Evolutionary conservation across 2,797 vertebrate genomes (phyloP).

Genomic region (Champsocephalus esox): DNA sequence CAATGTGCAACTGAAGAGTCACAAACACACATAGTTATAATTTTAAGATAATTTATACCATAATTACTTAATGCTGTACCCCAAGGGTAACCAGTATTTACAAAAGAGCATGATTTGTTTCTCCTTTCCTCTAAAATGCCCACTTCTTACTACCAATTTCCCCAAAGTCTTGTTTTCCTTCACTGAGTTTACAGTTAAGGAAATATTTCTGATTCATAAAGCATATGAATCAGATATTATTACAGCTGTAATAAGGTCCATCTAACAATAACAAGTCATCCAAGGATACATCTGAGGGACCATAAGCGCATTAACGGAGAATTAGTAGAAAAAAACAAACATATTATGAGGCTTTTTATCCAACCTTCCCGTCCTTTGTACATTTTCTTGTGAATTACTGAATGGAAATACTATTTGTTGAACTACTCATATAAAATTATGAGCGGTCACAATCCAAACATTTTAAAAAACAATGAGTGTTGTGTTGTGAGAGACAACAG

Average conservation of each 20-base stretch:
- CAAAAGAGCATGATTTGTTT: not conserved
- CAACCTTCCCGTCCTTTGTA: no score
- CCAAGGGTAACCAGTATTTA: not conserved
- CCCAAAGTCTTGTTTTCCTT: not conserved
- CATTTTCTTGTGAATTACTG: not conserved
- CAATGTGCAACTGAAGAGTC: not conserved
- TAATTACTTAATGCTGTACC: not conserved
- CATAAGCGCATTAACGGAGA: not conserved
- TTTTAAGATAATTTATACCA: not conserved
- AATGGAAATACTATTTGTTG: not conserved
- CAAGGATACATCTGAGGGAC: not conserved
- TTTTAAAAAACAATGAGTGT: not conserved
- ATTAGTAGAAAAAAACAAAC: not conserved
- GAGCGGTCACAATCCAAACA: not conserved
- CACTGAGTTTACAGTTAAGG: not conserved
- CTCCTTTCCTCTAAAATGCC: not conserved
- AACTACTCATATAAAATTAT: not conserved
- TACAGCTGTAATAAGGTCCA: not conserved
- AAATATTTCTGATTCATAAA: not conserved
- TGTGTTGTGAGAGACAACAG: not conserved
- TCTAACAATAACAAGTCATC: not conserved
- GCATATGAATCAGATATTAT: no score
- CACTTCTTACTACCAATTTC: not conserved
- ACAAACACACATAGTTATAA: not conserved
- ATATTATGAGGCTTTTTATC: not conserved